Percentiles rank a stretch among this genome's conserved stretches.
These are phyloP conservation scores for Bugula neritina DNA, from an alignment of 2,888 invertebrate species.

Conservation along the genomic window DNA sequence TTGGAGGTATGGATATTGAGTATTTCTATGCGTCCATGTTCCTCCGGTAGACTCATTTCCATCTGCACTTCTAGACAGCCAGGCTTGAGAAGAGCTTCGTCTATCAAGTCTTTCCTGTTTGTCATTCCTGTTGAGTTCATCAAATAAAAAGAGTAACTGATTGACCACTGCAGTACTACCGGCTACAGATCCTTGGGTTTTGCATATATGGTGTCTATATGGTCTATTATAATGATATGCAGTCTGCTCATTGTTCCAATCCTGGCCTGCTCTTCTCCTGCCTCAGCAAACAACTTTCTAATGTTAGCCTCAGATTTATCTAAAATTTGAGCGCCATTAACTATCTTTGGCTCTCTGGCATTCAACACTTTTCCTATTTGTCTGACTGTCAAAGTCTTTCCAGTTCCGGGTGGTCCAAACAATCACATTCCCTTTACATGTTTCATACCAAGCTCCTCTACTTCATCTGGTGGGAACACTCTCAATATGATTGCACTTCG, in stretches of 20 bases:
- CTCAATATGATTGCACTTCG: too few relatives aligned
- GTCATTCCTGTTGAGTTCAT: constrained; percentile 63
- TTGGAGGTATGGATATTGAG: constrained; percentile 88
- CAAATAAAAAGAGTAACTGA: constrained; percentile 94
- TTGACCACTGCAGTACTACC: constrained; percentile 79
- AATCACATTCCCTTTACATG: constrained; percentile 95
- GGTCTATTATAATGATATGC: constrained; percentile 98
- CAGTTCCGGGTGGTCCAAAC: constrained; percentile 96
- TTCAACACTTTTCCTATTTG: constrained; percentile 98
- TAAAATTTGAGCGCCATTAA: constrained; percentile 96
- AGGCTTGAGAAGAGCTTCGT: constrained; percentile 91
- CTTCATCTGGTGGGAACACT: too few relatives aligned
- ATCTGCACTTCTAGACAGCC: constrained; percentile 79
- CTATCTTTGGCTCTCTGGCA: constrained; percentile 96
- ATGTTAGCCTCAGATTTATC: constrained; percentile 99
- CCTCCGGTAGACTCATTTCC: constrained; percentile 76
- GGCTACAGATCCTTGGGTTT: constrained; percentile 84
- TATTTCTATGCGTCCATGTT: constrained; percentile 87
- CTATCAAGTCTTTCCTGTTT: constrained; percentile 91
- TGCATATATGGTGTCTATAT: constrained; percentile 99
- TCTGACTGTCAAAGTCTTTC: constrained; percentile 94
- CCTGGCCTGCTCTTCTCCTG: constrained; percentile 94
- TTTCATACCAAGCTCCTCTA: too few relatives aligned
- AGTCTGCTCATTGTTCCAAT: constrained; percentile 93
- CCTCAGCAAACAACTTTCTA: constrained; percentile 89